Base-by-base conservation (phyloP, 2,113 vertebrate species). In the Nycticryphes semicollaris region DNA sequence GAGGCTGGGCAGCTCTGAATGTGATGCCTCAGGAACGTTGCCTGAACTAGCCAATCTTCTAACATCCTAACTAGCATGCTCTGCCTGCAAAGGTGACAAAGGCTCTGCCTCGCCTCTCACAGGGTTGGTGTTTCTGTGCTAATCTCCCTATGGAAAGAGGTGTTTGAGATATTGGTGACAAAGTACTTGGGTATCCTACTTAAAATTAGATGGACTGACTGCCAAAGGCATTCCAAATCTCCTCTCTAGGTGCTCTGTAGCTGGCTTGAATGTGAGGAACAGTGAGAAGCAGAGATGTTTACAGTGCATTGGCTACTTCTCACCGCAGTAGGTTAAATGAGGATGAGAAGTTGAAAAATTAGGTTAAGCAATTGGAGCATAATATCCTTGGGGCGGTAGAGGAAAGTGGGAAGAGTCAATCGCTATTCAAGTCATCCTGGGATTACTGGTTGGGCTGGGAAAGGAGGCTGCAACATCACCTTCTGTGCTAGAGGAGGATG, bases 291-390 rank as follows among this genome's bases (percentile, higher is more conserved):
- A 57, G 45, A 68, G 39, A 76, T 80, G 62, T 66, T 93, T 76
- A 63, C 13, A 79, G 47, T 43, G 13, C 37, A 41, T 15, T 87
- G 86, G 31, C 57, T 6, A 14, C 54, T 91, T 87, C 84, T 96
- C 77, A 82, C 80, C 74, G 47, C 86, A 91, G 77, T 10, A 95
- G 73, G 80, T 96, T 95, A 94, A 91, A 94, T 69, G 70, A 95
- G 83, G 80, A 76, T 73, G 57, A 91, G 94, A 93, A 93, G 80
- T 70, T 87, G 80, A 87, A 95, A 95, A 95, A 89, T 81, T 66
- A 79, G 70, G 75, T 94, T 88, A 95, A 95, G 70, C 77, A 93
- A 96, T 63, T 92, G 90, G 77, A 93, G 86, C 62, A 41, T 87
- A 91, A 79, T 72, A 95, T 33, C 80, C 92, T 84, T 56, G 48